Percentiles rank a stretch among this genome's conserved stretches.
Conservation (phyloP, 2,113 vertebrate species). For the Setophaga kirtlandii region DNA sequence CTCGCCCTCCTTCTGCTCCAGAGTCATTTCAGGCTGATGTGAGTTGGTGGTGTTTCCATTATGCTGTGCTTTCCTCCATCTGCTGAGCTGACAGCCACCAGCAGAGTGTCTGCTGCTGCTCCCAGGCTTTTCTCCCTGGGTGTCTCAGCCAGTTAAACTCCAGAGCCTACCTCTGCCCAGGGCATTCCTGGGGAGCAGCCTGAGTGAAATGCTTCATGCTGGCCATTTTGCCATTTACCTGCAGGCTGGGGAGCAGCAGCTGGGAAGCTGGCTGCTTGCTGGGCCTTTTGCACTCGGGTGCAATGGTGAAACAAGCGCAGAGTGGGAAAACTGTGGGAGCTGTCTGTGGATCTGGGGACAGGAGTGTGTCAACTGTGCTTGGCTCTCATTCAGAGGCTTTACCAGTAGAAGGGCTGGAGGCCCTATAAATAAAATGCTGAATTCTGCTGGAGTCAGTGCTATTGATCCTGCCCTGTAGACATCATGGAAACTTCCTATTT, state of each 20-base stretch:
- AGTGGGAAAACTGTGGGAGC: background rate
- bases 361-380: background rate
- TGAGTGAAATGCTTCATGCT: background rate
- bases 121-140: background rate
- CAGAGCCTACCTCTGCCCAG: background rate
- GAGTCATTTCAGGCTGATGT: background rate
- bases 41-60: background rate
- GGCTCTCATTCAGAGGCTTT: background rate
- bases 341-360: background rate
- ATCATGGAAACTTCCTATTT: conserved; percentile 25
- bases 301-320: background rate
- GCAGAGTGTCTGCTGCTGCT: background rate
- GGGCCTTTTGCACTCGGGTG: background rate
- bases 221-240: background rate
- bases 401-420: background rate
- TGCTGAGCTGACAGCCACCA: background rate
- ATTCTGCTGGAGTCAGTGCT: conserved; percentile 1
- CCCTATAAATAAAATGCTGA: conserved; percentile 21
- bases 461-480: conserved; percentile 31
- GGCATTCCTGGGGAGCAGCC: background rate
- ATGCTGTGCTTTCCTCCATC: background rate
- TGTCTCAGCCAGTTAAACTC: background rate
- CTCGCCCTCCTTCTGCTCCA: background rate
- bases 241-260: background rate
- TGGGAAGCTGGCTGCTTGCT: background rate